These are phyloP conservation scores for Acrocephalus kingi DNA, from an alignment of 2,113 vertebrate species.

Conservation along the genomic window DNA sequence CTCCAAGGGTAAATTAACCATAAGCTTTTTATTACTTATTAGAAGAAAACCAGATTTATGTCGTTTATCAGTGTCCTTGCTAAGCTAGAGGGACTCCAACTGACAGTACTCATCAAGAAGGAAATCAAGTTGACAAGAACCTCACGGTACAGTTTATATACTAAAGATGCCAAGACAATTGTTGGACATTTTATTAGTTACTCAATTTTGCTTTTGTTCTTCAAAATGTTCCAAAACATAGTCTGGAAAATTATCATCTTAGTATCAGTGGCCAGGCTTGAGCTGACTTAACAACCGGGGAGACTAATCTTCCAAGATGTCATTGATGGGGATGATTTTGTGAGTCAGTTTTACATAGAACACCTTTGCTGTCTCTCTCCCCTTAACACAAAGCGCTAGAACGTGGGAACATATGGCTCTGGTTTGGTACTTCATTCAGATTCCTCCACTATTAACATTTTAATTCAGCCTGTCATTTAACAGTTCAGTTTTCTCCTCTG, in stretches of 20 bases:
- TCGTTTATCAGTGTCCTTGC: neutral
- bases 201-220: neutral
- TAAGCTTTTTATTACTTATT: neutral
- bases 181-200: fast-evolving
- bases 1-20: neutral
- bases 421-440: neutral
- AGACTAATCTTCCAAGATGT: neutral
- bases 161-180: neutral
- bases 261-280: neutral
- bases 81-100: neutral
- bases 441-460: neutral
- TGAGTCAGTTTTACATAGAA: neutral
- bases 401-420: neutral
- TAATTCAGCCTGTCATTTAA: neutral
- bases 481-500: neutral
- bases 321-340: neutral
- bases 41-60: neutral
- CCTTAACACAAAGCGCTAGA: neutral
- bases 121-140: neutral
- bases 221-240: neutral
- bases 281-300: neutral
- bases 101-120: neutral
- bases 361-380: neutral
- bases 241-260: neutral
- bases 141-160: neutral